Conservation (phyloP, 1,140 invertebrate species). For the Bombyx mandarina region DNA sequence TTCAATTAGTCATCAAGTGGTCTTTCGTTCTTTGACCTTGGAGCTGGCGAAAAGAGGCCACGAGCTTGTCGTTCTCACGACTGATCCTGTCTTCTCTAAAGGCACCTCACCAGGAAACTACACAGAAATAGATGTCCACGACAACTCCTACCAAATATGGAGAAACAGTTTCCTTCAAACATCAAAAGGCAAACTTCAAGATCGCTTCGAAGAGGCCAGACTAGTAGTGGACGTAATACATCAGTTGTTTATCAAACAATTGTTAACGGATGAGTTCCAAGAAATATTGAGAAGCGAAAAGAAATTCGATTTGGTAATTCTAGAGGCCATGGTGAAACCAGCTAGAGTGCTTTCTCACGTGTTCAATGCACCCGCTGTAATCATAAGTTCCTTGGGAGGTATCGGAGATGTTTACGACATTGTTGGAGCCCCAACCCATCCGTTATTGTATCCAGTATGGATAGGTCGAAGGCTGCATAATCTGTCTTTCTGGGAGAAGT, state of each 20-base stretch:
- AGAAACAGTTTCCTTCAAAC: neutral
- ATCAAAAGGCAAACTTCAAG: neutral
- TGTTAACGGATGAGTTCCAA: constrained; percentile 24
- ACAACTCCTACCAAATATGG: constrained; percentile 18
- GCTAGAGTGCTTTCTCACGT: constrained; percentile 38
- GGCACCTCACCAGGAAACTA: constrained; percentile 10
- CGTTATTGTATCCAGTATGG: constrained; percentile 14
- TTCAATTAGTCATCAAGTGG: constrained; percentile 7
- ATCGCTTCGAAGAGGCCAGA: neutral
- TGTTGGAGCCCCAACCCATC: constrained; percentile 18
- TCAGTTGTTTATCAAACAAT: constrained; percentile 22
- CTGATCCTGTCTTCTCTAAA: constrained; percentile 16
- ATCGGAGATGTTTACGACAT: constrained; percentile 8
- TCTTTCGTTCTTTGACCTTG: neutral
- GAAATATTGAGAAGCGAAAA: constrained; percentile 8
- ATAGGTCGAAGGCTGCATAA: constrained; percentile 14
- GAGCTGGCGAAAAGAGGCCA: constrained; percentile 15
- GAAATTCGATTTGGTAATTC: constrained; percentile 44
- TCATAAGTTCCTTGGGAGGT: constrained; percentile 28
- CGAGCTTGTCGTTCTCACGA: constrained; percentile 14
- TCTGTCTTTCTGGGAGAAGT: constrained; percentile 29
- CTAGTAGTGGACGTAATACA: neutral
- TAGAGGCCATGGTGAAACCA: constrained; percentile 27
- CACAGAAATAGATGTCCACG: constrained; percentile 22
- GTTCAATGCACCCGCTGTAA: constrained; percentile 54